Evolutionary conservation across 2,888 invertebrate genomes (phyloP).

Genomic region (Tetranychus piercei): DNA sequence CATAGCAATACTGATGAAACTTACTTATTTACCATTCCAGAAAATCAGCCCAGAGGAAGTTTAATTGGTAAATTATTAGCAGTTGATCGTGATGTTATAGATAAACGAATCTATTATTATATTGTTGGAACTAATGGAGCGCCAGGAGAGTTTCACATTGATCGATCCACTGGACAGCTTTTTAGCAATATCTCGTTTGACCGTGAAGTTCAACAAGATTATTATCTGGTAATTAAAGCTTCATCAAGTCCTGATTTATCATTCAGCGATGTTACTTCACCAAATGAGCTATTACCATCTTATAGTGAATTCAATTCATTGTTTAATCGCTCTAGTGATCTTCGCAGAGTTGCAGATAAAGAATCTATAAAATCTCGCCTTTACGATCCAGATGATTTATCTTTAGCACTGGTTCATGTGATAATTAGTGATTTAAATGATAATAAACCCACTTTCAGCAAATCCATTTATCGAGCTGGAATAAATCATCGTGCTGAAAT

Average conservation of each 20-base stretch:
- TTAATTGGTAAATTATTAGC: slow-evolving; percentile 56
- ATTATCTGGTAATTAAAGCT: slow-evolving; percentile 57
- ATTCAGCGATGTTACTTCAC: too few species aligned
- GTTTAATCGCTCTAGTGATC: neutral
- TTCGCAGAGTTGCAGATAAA: neutral
- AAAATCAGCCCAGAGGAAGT: slow-evolving; percentile 58
- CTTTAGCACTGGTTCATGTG: slow-evolving; percentile 49
- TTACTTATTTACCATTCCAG: slow-evolving; percentile 64
- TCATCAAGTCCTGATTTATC: neutral
- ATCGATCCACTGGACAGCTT: slow-evolving; percentile 58
- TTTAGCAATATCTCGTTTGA: slow-evolving; percentile 61
- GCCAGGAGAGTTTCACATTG: slow-evolving; percentile 51
- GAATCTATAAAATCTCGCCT: neutral
- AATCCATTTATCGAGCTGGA: slow-evolving; percentile 14
- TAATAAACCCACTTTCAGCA: slow-evolving; percentile 63
- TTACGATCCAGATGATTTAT: slow-evolving; percentile 4
- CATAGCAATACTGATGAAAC: slow-evolving; percentile 36
- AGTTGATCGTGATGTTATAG: slow-evolving; percentile 55
- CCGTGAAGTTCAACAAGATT: slow-evolving; percentile 54
- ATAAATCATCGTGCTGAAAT: slow-evolving; percentile 29
- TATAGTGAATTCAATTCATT: too few species aligned
- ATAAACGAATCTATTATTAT: slow-evolving; percentile 58
- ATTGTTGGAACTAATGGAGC: slow-evolving; percentile 43
- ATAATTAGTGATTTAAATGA: slow-evolving; percentile 80
- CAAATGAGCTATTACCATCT: too few species aligned